Percentiles rank a stretch among this genome's conserved stretches.
Evolutionary conservation across 2,113 vertebrate genomes (phyloP).

Genomic region (Antechinus stuartii): DNA sequence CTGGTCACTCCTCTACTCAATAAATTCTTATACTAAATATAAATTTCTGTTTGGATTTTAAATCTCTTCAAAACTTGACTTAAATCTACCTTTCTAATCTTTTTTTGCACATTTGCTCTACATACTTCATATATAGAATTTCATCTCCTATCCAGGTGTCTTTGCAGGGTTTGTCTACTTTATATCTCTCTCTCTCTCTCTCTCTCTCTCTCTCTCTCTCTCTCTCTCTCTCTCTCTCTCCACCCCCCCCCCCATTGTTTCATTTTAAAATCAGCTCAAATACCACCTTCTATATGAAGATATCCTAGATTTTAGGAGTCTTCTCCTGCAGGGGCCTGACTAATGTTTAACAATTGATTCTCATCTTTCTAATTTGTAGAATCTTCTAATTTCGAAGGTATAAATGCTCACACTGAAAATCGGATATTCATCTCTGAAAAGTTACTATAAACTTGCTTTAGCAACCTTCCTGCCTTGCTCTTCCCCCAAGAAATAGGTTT

Average conservation of each 20-base stretch:
- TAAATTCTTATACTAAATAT: neutral
- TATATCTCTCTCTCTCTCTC: neutral
- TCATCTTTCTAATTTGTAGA: neutral
- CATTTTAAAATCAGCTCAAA: neutral
- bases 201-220: too few species aligned
- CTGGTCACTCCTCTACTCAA: neutral
- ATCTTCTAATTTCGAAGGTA: neutral
- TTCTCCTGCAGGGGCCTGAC: neutral
- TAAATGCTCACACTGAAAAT: neutral
- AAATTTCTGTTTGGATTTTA: neutral
- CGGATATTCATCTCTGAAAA: neutral
- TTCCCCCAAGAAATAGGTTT: neutral
- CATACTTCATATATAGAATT: neutral
- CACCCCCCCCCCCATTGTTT: neutral
- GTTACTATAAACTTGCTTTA: neutral
- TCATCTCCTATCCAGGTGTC: neutral
- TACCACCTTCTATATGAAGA: neutral
- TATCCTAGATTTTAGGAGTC: neutral
- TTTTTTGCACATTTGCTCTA: neutral
- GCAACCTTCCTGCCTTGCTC: neutral
- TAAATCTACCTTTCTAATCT: neutral
- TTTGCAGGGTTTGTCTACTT: neutral
- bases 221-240: neutral
- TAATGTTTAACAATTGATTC: neutral
- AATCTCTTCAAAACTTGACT: neutral